Conservation (phyloP, 2,888 invertebrate species). For the Coecobrya sp. region DNA sequence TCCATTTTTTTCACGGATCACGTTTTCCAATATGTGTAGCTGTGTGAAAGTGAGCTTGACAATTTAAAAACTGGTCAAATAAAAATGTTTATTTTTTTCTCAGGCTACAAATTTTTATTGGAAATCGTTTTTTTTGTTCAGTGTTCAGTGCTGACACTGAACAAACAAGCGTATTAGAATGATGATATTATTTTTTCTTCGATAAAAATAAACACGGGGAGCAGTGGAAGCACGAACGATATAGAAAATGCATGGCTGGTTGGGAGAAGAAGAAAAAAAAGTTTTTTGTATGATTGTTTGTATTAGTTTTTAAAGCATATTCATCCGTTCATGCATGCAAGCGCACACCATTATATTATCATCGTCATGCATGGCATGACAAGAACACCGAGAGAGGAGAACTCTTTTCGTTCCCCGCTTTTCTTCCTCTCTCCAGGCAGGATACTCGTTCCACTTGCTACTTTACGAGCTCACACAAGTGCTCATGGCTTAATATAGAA, state of each 20-base stretch:
- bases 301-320: background rate
- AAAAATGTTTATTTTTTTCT: too few species aligned
- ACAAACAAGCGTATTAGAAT: background rate
- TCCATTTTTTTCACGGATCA: background rate
- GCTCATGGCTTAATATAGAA: constrained; percentile 67
- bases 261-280: background rate
- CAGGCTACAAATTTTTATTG: background rate
- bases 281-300: background rate
- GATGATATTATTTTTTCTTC: too few species aligned
- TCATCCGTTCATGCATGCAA: constrained; percentile 22
- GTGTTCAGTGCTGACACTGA: background rate
- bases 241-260: too few species aligned
- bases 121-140: background rate
- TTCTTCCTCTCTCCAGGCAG: background rate
- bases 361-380: constrained; percentile 38
- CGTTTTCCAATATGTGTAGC: too few species aligned
- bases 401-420: background rate
- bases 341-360: background rate
- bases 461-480: constrained; percentile 1
- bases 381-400: constrained; percentile 23
- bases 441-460: background rate
- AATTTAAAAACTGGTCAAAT: too few species aligned
- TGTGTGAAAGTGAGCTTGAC: too few species aligned
- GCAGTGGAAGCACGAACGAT: too few species aligned
- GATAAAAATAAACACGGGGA: background rate